Evolutionary conservation across 2,113 vertebrate species (phyloP), one percentile per base, ranked within the genome.

Genomic region (Chionomys nivalis): DNA sequence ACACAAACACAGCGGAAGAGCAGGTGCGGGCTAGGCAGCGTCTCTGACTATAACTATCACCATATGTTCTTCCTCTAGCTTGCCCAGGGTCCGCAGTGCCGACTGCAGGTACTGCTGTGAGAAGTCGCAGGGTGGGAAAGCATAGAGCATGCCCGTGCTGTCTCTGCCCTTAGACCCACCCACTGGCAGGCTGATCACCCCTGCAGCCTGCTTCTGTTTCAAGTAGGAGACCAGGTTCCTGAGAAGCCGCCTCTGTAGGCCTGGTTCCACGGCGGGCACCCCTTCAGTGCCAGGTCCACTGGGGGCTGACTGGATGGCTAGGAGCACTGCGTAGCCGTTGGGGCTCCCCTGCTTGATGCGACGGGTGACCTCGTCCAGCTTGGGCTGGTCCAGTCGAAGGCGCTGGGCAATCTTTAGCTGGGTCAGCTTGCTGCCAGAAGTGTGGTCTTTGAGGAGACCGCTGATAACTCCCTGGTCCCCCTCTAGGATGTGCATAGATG

Each of bases 181-280:
- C 96, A 99, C 98, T 0, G 99, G 99, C 95, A 99, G 98, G 97
- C 99, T 99, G 96, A 99, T 99, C 19, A 99, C 99, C 7, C 99
- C 99, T 1, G 99, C 99, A 0, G 99, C 99, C 98, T 99, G 99
- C 97, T 99, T 99, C 99, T 99, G 99, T 97, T 99, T 99, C 98
- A 99, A 99, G 99, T 99, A 99, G 77, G 99, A 99, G 97, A 99
- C 99, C 97, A 99, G 98, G 98, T 99, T 99, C 96, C 99, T 99
- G 82, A 99, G 99, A 98, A 99, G 98, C 95, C 99, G 99, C 76
- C 99, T 98, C 99, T 99, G 99, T n/a, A 99, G 99, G 19, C 99
- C 99, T 1, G 99, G 99, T 97, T 99, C 99, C 1, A 99, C 99
- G 0, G 98, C 95, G 58, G 98, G 98, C 55, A 98, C 96, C 93